phyloP scores from a whole-genome alignment of 2,888 invertebrate genomes.

The Resseliella maxima region DNA sequence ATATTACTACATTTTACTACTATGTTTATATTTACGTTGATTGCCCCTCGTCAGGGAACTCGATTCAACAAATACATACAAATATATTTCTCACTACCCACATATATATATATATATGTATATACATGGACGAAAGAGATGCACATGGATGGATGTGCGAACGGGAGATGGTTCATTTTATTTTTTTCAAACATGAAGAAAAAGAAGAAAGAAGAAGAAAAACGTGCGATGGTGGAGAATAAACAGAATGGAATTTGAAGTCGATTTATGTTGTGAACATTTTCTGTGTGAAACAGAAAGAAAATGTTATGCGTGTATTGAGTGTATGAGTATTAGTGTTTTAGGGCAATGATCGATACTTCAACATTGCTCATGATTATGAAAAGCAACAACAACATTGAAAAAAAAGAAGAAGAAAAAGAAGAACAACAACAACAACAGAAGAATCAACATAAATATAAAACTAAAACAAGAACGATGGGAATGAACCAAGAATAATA shows the following conservation, averaged over 20 bases:
- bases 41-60: neutral
- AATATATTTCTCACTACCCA: neutral
- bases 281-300: neutral
- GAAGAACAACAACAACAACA: neutral
- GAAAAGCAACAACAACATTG: neutral
- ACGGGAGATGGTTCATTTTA: neutral
- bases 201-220: neutral
- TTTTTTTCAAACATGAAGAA: too few relatives aligned
- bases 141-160: neutral
- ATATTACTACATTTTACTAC: slow-evolving; percentile 53
- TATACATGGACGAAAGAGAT: neutral
- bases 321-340: neutral
- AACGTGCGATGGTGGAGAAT: slow-evolving; percentile 13
- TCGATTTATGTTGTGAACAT: slow-evolving; percentile 10
- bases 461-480: slow-evolving; percentile 2
- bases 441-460: too few relatives aligned
- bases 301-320: neutral
- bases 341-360: slow-evolving; percentile 39
- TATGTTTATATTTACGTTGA: slow-evolving; percentile 49
- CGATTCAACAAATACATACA: neutral
- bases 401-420: too few relatives aligned
- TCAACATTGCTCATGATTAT: slow-evolving; percentile 19
- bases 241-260: neutral
- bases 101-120: neutral
- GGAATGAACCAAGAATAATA: neutral